Conservation (phyloP, 2,797 vertebrate genomes). For the Choloepus didactylus region DNA sequence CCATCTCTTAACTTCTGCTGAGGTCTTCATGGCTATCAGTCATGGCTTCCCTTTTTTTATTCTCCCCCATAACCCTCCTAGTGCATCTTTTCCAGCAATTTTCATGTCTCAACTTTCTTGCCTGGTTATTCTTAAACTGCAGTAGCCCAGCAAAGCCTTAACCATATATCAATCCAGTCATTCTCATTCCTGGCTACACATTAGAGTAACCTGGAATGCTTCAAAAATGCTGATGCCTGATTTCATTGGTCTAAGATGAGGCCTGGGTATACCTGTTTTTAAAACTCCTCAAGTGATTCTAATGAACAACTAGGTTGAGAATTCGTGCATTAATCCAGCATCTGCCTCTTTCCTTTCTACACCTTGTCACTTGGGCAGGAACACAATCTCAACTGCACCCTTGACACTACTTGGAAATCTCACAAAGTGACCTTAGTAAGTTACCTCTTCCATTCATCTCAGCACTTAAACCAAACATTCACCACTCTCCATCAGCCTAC, state of each 20-base stretch:
- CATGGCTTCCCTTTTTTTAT: not conserved
- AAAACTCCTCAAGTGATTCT: not conserved
- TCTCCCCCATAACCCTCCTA: not conserved
- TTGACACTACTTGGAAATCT: not conserved
- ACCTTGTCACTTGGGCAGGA: not conserved
- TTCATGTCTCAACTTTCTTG: not conserved
- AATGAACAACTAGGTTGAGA: conserved; percentile 21
- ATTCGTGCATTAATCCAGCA: not conserved
- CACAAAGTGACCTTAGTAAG: conserved; percentile 10
- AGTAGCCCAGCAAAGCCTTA: conserved; percentile 11
- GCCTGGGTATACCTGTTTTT: not conserved
- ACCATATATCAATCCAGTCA: not conserved
- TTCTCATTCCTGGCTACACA: not conserved
- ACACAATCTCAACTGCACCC: not conserved
- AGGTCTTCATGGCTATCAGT: not conserved
- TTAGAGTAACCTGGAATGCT: not conserved
- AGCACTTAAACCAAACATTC: not conserved
- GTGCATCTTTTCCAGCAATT: conserved; percentile 18
- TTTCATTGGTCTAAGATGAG: not conserved
- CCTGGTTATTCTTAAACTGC: not conserved
- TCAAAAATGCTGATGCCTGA: not conserved
- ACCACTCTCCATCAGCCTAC: not conserved
- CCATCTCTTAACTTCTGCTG: not conserved
- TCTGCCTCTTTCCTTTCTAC: not conserved
- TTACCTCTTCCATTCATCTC: conserved; percentile 8